A percentile compares a stretch with the other conserved stretches of the same genome.
These are phyloP conservation scores for Merops nubicus DNA, from an alignment of 2,113 vertebrate species.

Conservation along the genomic window DNA sequence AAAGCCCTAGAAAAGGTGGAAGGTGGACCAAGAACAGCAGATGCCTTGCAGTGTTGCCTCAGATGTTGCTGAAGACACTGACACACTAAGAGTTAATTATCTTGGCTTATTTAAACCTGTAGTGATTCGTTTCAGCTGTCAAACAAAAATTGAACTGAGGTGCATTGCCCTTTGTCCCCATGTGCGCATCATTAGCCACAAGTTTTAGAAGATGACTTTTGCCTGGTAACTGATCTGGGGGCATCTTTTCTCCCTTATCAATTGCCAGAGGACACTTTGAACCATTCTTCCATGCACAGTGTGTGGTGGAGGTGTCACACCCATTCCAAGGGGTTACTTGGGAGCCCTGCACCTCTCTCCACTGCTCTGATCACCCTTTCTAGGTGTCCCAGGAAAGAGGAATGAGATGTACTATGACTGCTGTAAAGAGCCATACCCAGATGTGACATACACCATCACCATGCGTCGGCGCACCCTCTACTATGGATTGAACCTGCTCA, in stretches of 20 bases:
- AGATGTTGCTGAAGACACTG: neutral
- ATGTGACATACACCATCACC: slow-evolving; percentile 89
- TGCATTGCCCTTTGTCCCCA: neutral
- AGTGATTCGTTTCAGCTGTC: neutral
- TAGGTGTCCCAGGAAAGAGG: slow-evolving; percentile 87
- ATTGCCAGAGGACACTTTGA: neutral
- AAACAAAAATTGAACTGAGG: neutral
- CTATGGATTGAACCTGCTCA: slow-evolving; percentile 89
- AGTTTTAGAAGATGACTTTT: neutral
- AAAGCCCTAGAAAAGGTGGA: neutral
- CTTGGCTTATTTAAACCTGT: neutral
- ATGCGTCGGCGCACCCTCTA: slow-evolving; percentile 89
- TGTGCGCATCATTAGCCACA: neutral
- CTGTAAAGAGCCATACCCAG: slow-evolving; percentile 91
- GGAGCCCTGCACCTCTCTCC: neutral
- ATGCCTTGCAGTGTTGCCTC: neutral
- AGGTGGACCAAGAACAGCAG: neutral
- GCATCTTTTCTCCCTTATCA: neutral
- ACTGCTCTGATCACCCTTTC: neutral
- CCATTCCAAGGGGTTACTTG: neutral
- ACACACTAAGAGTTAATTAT: neutral
- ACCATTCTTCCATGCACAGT: neutral
- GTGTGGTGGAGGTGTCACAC: neutral
- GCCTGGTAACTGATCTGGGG: neutral
- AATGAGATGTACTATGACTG: slow-evolving; percentile 91